phyloP scores from a whole-genome alignment of 23 tunicate species.

The Clavelina lepadiformis region DNA sequence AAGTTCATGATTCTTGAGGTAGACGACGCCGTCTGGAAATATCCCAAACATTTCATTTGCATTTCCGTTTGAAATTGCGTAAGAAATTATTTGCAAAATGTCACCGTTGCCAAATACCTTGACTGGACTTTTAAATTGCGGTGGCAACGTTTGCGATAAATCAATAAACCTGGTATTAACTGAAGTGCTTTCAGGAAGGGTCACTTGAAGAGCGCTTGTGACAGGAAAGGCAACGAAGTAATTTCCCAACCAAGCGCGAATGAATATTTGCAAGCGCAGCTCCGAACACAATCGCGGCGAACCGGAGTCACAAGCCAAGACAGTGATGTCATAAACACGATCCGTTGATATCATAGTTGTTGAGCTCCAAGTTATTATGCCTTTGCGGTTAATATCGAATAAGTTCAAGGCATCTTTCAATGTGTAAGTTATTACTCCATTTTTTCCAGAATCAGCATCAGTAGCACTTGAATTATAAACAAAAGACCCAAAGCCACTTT shows the following conservation, averaged over 20 bases:
- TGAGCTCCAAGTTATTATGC: slow-evolving; percentile 1
- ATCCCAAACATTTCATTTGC: slow-evolving; percentile 12
- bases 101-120: slow-evolving; percentile 1
- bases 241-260: slow-evolving; percentile 9
- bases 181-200: slow-evolving; percentile 16
- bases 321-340: slow-evolving; percentile 9
- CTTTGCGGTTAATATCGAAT: slow-evolving; percentile 21
- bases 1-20: slow-evolving; percentile 5
- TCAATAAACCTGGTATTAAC: slow-evolving; percentile 14
- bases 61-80: slow-evolving; percentile 11
- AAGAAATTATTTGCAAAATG: neutral
- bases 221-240: neutral
- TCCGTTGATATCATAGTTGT: neutral
- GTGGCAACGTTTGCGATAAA: slow-evolving; percentile 7
- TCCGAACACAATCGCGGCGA: slow-evolving; percentile 25
- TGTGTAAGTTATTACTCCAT: slow-evolving; percentile 33
- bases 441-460: slow-evolving; percentile 56
- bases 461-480: slow-evolving; percentile 36
- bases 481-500: slow-evolving; percentile 4
- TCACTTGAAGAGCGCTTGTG: neutral
- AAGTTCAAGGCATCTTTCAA: slow-evolving; percentile 33
- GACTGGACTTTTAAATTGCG: slow-evolving; percentile 2
- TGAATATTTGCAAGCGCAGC: slow-evolving; percentile 11
- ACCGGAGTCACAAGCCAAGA: slow-evolving; percentile 55
- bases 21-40: slow-evolving; percentile 49